Evolutionary conservation across 2,797 vertebrate species (phyloP).

Genomic region (Phaenicophaeus curvirostris): DNA sequence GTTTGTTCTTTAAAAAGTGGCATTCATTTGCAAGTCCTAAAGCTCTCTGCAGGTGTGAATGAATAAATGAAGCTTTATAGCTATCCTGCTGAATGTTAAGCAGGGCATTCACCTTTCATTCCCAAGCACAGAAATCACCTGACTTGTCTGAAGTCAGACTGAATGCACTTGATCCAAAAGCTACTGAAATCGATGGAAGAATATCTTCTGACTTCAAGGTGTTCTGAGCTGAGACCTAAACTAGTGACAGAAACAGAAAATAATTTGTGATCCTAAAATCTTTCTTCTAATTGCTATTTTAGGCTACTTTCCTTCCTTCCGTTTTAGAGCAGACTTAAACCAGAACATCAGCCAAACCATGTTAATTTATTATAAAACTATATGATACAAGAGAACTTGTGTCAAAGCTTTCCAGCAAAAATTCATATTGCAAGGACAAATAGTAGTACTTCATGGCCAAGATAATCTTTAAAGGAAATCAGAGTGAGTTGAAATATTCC

Average conservation of each 20-base stretch:
- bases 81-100: neutral
- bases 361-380: constrained; percentile 12
- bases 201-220: neutral
- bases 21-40: neutral
- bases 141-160: neutral
- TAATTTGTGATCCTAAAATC: constrained; percentile 13
- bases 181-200: neutral
- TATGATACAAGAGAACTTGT: neutral
- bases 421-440: neutral
- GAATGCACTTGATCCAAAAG: constrained; percentile 2
- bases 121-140: neutral
- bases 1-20: neutral
- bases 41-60: constrained; percentile 5
- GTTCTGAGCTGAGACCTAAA: neutral
- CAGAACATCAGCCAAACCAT: neutral
- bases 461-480: constrained; percentile 3
- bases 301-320: constrained; percentile 51
- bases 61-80: neutral
- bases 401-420: constrained; percentile 33
- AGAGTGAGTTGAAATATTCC: neutral
- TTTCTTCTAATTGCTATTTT: constrained; percentile 43
- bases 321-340: constrained; percentile 10
- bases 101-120: neutral
- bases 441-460: neutral
- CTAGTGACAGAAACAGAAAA: neutral